Evolutionary conservation across 2,797 vertebrate species (phyloP).

Genomic region (Cercopithecus diana): DNA sequence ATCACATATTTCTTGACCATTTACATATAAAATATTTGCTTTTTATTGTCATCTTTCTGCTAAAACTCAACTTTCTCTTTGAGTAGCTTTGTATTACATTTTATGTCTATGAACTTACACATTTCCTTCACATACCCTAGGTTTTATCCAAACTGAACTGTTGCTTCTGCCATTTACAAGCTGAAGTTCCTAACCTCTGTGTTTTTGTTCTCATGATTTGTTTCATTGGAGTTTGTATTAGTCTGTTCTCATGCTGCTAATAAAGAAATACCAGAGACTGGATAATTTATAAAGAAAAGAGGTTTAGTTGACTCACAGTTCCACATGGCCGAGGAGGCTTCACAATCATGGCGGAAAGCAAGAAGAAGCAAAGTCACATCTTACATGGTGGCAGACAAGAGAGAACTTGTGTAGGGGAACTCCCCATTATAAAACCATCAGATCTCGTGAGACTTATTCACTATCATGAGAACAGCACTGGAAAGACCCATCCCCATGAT

Average conservation of each 20-base stretch:
- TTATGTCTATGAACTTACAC: neutral
- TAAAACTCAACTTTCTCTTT: slow-evolving; percentile 45
- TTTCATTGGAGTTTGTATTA: neutral
- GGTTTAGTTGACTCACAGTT: neutral
- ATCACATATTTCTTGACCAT: slow-evolving; percentile 27
- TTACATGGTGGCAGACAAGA: neutral
- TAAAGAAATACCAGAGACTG: neutral
- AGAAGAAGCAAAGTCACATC: neutral
- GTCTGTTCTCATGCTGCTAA: neutral
- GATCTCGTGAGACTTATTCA: neutral
- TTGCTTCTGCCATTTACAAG: neutral
- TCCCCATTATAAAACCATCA: neutral
- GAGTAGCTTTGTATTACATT: neutral
- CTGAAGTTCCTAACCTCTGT: neutral
- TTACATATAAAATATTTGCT: neutral
- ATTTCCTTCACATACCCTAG: neutral
- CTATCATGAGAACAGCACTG: neutral
- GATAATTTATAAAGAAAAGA: neutral
- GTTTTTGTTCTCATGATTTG: neutral
- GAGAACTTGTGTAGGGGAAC: neutral
- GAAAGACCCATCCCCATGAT: neutral
- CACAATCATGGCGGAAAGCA: neutral
- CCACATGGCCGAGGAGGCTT: neutral
- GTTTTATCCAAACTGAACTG: neutral
- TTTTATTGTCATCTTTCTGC: neutral